These are phyloP conservation scores for Rhingia rostrata DNA, from an alignment of 2,888 invertebrate species.

Conservation along the genomic window DNA sequence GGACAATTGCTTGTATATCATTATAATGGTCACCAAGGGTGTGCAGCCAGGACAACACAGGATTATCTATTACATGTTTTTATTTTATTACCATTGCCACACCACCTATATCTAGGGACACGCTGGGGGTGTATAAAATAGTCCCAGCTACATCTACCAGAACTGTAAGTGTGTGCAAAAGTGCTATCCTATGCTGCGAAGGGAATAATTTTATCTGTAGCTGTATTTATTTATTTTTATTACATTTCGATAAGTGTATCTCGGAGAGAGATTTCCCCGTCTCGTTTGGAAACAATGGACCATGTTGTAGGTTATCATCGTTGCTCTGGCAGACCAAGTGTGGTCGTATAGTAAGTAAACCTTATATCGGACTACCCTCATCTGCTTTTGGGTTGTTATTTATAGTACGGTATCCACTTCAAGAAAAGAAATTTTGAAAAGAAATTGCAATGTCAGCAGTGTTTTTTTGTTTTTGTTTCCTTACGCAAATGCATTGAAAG, in stretches of 20 bases:
- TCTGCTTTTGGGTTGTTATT: conserved; percentile 21
- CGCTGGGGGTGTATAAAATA: background rate
- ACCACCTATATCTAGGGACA: background rate
- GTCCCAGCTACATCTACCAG: background rate
- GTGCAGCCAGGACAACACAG: background rate
- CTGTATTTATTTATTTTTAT: conserved; percentile 59
- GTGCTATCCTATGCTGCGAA: background rate
- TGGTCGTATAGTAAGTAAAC: background rate
- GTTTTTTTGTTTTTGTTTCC: conserved; percentile 17
- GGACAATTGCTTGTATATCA: conserved; percentile 1
- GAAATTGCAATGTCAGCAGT: conserved; percentile 49
- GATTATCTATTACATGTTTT: conserved; percentile 6
- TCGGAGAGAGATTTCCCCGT: background rate
- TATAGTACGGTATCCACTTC: conserved; percentile 19
- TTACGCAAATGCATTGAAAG: conserved; percentile 37
- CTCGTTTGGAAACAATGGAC: conserved; percentile 19
- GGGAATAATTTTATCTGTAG: conserved; percentile 38
- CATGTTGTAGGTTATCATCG: background rate
- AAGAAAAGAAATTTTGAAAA: conserved; percentile 6
- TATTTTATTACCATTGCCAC: background rate
- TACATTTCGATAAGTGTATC: conserved; percentile 43
- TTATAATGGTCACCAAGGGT: conserved; percentile 8
- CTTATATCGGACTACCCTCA: conserved; percentile 13
- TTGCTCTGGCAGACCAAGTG: background rate
- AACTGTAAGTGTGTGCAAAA: no score